Evolutionary conservation across 2,888 invertebrate genomes (phyloP).

Genomic region (Tenthredo notha): DNA sequence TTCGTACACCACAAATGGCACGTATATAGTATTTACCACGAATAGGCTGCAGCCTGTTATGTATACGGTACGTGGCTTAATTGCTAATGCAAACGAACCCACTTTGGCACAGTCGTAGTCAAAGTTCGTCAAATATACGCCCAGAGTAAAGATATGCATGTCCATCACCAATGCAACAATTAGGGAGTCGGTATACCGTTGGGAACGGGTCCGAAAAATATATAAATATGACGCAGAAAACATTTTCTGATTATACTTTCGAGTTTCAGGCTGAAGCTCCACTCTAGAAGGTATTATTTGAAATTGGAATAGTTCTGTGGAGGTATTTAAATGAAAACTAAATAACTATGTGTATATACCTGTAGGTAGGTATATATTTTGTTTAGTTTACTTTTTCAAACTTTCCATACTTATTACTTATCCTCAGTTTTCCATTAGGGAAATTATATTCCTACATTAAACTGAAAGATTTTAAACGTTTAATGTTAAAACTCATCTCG

Average conservation of each 20-base stretch:
- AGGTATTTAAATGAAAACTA: not conserved
- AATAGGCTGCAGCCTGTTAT: slow-evolving; percentile 15
- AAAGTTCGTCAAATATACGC: not conserved
- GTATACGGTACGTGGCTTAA: slow-evolving; percentile 18
- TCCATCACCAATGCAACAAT: not conserved
- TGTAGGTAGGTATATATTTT: not conserved
- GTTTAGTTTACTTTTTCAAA: not conserved
- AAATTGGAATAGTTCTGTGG: not conserved
- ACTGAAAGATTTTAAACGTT: not conserved
- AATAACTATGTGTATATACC: not conserved
- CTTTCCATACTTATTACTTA: not conserved
- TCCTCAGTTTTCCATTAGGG: not conserved
- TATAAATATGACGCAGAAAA: not conserved
- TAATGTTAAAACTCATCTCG: not conserved
- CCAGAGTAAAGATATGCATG: not conserved
- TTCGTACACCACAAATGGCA: not conserved
- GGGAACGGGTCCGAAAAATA: too few species aligned
- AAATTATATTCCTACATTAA: not conserved
- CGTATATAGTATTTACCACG: slow-evolving; percentile 30
- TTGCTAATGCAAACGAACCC: slow-evolving; percentile 40
- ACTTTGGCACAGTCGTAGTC: not conserved
- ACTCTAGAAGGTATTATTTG: not conserved
- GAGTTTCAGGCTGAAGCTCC: not conserved
- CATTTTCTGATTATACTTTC: not conserved
- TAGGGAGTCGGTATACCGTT: too few species aligned